These are phyloP conservation scores for Masnerella sp. DNA, from an alignment of 2,888 invertebrate genomes.

Conservation along the genomic window DNA sequence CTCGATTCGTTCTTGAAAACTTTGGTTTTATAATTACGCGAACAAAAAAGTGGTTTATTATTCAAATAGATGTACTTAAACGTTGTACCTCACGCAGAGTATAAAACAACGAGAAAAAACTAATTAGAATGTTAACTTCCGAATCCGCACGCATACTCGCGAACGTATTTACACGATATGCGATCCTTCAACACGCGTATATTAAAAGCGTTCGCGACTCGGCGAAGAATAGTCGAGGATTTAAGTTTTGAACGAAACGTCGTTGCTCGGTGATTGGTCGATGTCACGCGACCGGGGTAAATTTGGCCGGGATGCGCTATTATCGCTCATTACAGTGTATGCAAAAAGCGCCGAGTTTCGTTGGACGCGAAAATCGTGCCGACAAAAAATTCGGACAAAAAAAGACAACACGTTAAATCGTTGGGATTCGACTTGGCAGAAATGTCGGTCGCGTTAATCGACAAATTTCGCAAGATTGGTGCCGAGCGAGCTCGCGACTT, in stretches of 20 bases:
- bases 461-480: slow-evolving; percentile 8
- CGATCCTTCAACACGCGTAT: slow-evolving; percentile 53
- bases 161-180: slow-evolving; percentile 49
- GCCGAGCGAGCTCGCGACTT: slow-evolving; percentile 28
- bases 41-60: slow-evolving; percentile 23
- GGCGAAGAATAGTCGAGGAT: slow-evolving; percentile 37
- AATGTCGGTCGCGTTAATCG: slow-evolving; percentile 9
- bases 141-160: slow-evolving; percentile 61
- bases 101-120: slow-evolving; percentile 45
- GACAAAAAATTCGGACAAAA: slow-evolving; percentile 11
- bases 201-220: slow-evolving; percentile 50
- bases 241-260: slow-evolving; percentile 64
- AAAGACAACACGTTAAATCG: too few relatives aligned
- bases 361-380: slow-evolving; percentile 16
- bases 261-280: slow-evolving; percentile 69
- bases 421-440: neutral
- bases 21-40: slow-evolving; percentile 17
- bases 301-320: slow-evolving; percentile 60
- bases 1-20: neutral
- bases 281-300: slow-evolving; percentile 70
- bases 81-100: slow-evolving; percentile 44
- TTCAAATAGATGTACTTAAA: slow-evolving; percentile 41
- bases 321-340: slow-evolving; percentile 63
- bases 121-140: slow-evolving; percentile 67
- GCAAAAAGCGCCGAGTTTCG: slow-evolving; percentile 55